Evolutionary conservation across 2,888 invertebrate genomes (phyloP), one percentile per base, ranked within the genome.

Genomic region (Caenorhabditis virilis): DNA sequence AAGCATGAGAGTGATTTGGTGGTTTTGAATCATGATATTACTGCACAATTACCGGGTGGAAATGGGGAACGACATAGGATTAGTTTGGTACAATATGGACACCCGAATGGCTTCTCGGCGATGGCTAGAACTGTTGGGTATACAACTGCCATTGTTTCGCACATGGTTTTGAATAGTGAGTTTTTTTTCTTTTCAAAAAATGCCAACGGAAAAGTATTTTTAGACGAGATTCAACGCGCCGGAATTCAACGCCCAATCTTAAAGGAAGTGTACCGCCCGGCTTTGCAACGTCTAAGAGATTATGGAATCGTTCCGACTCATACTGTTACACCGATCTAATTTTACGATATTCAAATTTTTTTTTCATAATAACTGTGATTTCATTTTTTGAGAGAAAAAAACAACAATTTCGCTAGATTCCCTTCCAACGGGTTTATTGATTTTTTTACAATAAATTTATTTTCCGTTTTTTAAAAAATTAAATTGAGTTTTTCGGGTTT

Each of bases 81-180:
- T 68, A 85, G 86, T 69, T 88, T 97, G 85, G 91, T 95, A 0
- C 90, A 90, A 54, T 93, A 98, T 76, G 97, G 97, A 0, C 86
- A 87, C 18, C 78, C 84, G 7, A 72, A 83, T 54, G 77, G 75
- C 52, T 92, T 92, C 84, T 94, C 95, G 0, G 98, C 98, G 25
- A 99, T 98, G 98, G 91, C 93, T 0, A 89, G 91, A 80, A 91
- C 92, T 9, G 93, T 94, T 9, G 93, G 93, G 22, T 92, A 89
- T 86, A 97, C 90, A 0, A 90, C 94, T 6, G 98, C 93, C 20
- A 97, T 98, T 77, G 94, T 95, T 1, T 90, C 93, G 0, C 94
- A 94, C 85, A 99, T 98, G 98, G 89, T 98, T 64, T 87, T 98
- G 15, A 93, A 95, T 85, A 95, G 95, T 91, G n/a, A 23, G 48